Base-by-base conservation (phyloP, 2,888 invertebrate genomes). In the Aspidiotus rigidus region DNA sequence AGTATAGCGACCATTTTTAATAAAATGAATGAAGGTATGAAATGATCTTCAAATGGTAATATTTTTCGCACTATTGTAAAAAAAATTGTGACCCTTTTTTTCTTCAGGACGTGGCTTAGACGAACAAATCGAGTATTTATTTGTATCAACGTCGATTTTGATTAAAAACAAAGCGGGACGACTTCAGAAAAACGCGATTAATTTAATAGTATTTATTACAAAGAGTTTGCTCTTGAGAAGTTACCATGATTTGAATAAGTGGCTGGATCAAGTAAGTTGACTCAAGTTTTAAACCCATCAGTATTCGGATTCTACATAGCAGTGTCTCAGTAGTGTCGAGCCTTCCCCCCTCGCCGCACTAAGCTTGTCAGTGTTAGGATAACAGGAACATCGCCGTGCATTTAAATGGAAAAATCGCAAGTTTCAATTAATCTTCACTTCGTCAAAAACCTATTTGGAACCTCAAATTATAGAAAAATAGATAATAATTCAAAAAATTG, bases 1-100 rank as follows among this genome's bases (percentile, higher is more conserved):
- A 55, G 49, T 55, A 16, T 69, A 8, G 62, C 69, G 13, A 62
- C 55, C 11, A 17, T 69, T 11, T 41, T 69, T 8, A 69, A 69
- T 55, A 67, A 67, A 60, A 53, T 61, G n/a, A 15, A 44, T 62
- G 62, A 44, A 62, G 42, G 44, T 44, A 15, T 3, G 44, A n/a
- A 1, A 49, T 49, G 49, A n/a, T 49, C 49, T 49, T 11, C 49
- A 49, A 49, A 11, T 49, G 49, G n/a, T 49, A 49, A 49, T 28
- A 3, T 49, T 49, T 11, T 2, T 49, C 6, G 10, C n/a, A n/a
- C 3, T 49, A 2, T 11, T 49, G 49, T 13, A 49, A n/a, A 49
- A 49, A 6, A 13, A n/a, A 49, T 49, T 2, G 49, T 49, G 49
- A 49, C n/a, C 6, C 3, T 13, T 49, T n/a, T 28, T 28, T 28